These are phyloP conservation scores for Ashinkailepas kermadecensis DNA, from an alignment of 2,888 invertebrate species.

Conservation along the genomic window DNA sequence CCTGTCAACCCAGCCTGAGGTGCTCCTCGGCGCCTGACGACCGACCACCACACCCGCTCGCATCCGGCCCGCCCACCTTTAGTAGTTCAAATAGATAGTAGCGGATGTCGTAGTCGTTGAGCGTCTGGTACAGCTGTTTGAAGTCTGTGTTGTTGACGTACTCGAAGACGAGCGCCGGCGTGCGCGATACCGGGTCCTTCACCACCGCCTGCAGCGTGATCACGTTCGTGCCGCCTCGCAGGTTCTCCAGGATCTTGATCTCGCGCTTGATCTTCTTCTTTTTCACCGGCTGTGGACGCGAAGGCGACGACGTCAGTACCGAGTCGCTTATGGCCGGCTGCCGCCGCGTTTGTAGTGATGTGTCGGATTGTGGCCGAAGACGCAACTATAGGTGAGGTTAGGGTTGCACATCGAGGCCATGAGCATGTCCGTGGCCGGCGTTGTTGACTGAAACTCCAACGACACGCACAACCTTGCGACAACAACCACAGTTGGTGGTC, in stretches of 20 bases:
- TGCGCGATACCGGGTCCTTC: conserved; percentile 97
- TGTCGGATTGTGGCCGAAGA: no score
- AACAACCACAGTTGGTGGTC: no score
- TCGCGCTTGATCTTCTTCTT: conserved; percentile 99
- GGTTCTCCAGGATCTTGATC: conserved; percentile 99
- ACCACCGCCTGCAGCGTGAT: conserved; percentile 97
- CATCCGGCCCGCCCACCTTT: conserved; percentile 45
- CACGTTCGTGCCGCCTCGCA: conserved; percentile 98
- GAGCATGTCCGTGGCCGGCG: no score
- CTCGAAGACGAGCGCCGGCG: conserved; percentile 98
- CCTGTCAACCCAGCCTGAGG: no score
- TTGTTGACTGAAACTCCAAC: no score
- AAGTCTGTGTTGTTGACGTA: conserved; percentile 99
- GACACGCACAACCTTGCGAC: no score
- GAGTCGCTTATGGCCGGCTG: no score
- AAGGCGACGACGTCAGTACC: background rate
- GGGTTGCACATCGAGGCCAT: no score
- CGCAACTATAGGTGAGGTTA: no score
- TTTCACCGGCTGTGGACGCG: conserved; percentile 88
- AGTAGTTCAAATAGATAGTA: conserved; percentile 75
- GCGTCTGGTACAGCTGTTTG: conserved; percentile 98
- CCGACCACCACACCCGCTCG: no score
- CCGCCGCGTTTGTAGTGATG: no score
- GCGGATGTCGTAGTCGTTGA: conserved; percentile 99
- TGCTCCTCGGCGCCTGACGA: no score